Conservation (phyloP, 2,113 vertebrate genomes). For the Bubo scandiacus region DNA sequence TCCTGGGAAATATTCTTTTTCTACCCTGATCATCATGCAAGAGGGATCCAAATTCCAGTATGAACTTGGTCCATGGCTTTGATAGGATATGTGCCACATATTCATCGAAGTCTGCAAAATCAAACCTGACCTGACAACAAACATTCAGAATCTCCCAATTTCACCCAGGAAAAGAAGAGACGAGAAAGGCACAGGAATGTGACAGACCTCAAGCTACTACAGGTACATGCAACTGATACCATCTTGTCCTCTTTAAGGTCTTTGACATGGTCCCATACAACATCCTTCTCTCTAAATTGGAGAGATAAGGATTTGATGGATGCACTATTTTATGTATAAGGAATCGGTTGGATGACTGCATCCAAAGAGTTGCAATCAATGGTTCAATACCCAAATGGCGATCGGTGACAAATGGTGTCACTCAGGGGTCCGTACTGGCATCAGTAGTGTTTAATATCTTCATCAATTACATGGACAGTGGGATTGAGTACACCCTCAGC, state of each 20-base stretch:
- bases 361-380: background rate
- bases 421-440: accelerated
- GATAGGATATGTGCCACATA: background rate
- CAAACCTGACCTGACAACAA: background rate
- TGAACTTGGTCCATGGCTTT: background rate
- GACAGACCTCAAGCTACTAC: accelerated
- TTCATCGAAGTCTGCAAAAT: background rate
- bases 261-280: background rate
- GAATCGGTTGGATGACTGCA: too few species aligned
- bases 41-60: background rate
- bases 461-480: background rate
- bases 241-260: background rate
- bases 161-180: background rate
- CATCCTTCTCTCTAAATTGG: background rate
- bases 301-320: background rate
- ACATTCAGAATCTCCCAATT: background rate
- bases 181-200: background rate
- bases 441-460: background rate
- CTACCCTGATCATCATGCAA: background rate
- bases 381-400: background rate
- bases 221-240: background rate
- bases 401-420: background rate
- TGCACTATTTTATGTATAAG: background rate
- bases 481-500: background rate
- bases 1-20: background rate